Conservation (phyloP, 2,797 vertebrate genomes). For the Gymnoscopelus microlampas region DNA sequence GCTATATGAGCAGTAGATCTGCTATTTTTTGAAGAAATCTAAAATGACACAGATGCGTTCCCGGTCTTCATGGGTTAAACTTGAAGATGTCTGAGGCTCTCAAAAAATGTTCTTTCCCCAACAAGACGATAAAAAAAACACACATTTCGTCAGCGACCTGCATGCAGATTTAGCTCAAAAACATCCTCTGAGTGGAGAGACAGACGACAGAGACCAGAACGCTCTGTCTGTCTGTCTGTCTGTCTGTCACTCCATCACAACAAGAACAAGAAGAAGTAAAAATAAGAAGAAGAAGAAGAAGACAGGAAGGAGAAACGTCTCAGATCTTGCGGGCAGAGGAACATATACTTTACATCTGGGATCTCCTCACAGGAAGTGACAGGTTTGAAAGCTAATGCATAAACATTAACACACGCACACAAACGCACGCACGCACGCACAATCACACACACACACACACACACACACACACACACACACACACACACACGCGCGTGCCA, state of each 20-base stretch:
- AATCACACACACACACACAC: constrained; percentile 46
- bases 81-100: constrained; percentile 43
- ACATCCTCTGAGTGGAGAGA: constrained; percentile 57
- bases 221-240: too few species aligned
- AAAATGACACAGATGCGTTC: too few species aligned
- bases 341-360: constrained; percentile 77
- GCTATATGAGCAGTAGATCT: too few species aligned
- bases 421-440: constrained; percentile 47
- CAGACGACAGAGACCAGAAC: constrained; percentile 64
- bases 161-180: constrained; percentile 59
- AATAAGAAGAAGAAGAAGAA: constrained; percentile 22
- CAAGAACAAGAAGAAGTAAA: constrained; percentile 31
- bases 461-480: too few species aligned
- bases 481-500: too few species aligned
- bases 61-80: too few species aligned
- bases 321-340: constrained; percentile 73
- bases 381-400: constrained; percentile 81
- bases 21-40: too few species aligned
- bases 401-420: too few species aligned
- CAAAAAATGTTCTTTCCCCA: constrained; percentile 45
- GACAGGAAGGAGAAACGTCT: constrained; percentile 55
- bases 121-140: constrained; percentile 42
- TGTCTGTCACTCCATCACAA: constrained; percentile 65
- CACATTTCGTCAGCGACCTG: constrained; percentile 41
- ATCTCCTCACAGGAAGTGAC: constrained; percentile 71